phyloP scores from a whole-genome alignment of 2,888 invertebrate species.

The Allophyes oxyacanthae region DNA sequence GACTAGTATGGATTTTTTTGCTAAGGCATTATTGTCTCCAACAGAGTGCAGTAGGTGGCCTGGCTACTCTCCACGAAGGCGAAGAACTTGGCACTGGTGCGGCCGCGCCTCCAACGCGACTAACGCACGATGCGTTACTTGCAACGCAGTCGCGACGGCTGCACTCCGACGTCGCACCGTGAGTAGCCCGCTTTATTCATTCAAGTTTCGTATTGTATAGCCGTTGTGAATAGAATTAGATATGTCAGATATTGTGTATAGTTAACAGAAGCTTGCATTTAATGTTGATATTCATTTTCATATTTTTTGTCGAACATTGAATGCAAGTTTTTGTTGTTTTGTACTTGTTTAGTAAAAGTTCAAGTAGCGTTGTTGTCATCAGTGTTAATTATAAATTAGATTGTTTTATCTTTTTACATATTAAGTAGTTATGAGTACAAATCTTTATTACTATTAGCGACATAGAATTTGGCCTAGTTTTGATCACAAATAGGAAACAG shows the following conservation, averaged over 20 bases:
- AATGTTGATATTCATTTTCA: slow-evolving; percentile 9
- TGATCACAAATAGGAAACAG: too few relatives aligned
- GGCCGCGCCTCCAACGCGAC: slow-evolving; percentile 83
- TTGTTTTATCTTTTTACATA: background rate
- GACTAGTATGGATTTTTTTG: background rate
- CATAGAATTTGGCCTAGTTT: slow-evolving; percentile 41
- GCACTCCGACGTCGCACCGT: slow-evolving; percentile 89
- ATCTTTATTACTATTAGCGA: slow-evolving; percentile 14
- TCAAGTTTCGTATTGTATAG: slow-evolving; percentile 6
- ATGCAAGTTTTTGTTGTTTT: slow-evolving; percentile 41
- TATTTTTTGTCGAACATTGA: slow-evolving; percentile 10
- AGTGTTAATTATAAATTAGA: slow-evolving; percentile 17
- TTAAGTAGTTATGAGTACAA: slow-evolving; percentile 41
- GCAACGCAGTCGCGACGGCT: slow-evolving; percentile 94
- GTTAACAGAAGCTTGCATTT: slow-evolving; percentile 23
- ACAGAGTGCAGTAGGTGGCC: slow-evolving; percentile 81
- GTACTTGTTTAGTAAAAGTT: slow-evolving; percentile 31
- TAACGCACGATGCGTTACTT: slow-evolving; percentile 94
- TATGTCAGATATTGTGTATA: slow-evolving; percentile 48
- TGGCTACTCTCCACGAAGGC: slow-evolving; percentile 97
- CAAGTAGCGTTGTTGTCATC: slow-evolving; percentile 30
- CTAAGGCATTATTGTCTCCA: background rate
- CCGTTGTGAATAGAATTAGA: slow-evolving; percentile 40
- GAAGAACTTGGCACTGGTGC: slow-evolving; percentile 91
- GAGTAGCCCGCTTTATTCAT: slow-evolving; percentile 59